These are phyloP conservation scores for Zingel zingel DNA, from an alignment of 2,113 vertebrate genomes.

Conservation along the genomic window DNA sequence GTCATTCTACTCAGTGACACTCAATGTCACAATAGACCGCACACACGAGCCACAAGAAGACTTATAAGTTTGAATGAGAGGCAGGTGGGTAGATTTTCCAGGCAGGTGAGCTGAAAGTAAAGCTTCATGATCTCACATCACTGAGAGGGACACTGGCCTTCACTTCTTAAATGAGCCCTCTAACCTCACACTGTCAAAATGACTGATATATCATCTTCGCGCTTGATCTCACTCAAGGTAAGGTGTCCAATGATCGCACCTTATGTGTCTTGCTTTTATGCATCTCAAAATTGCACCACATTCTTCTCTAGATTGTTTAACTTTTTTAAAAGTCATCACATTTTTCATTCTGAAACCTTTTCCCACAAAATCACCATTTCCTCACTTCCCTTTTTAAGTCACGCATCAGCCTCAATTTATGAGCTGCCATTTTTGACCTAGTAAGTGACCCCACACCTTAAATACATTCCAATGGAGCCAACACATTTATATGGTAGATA, in stretches of 20 bases:
- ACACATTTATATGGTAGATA: slow-evolving; percentile 83
- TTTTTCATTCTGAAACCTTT: slow-evolving; percentile 47
- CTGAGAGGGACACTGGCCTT: slow-evolving; percentile 73
- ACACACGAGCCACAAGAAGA: slow-evolving; percentile 33
- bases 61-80: slow-evolving; percentile 44
- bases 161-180: slow-evolving; percentile 74
- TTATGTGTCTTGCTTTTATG: slow-evolving; percentile 54
- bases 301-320: slow-evolving; percentile 37
- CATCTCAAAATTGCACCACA: slow-evolving; percentile 35
- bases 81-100: slow-evolving; percentile 58
- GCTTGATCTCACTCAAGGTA: slow-evolving; percentile 74
- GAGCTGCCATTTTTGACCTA: slow-evolving; percentile 80
- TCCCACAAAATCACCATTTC: slow-evolving; percentile 12
- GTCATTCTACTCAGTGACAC: slow-evolving; percentile 33
- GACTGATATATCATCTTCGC: slow-evolving; percentile 65
- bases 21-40: slow-evolving; percentile 53
- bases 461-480: slow-evolving; percentile 82
- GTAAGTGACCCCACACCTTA: slow-evolving; percentile 76
- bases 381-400: slow-evolving; percentile 42
- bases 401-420: slow-evolving; percentile 75
- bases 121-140: slow-evolving; percentile 63
- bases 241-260: slow-evolving; percentile 61
- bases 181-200: slow-evolving; percentile 75
- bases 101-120: slow-evolving; percentile 72
- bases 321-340: slow-evolving; percentile 1